Conservation (phyloP, 2,888 invertebrate species). For the Drosophila leonis region DNA sequence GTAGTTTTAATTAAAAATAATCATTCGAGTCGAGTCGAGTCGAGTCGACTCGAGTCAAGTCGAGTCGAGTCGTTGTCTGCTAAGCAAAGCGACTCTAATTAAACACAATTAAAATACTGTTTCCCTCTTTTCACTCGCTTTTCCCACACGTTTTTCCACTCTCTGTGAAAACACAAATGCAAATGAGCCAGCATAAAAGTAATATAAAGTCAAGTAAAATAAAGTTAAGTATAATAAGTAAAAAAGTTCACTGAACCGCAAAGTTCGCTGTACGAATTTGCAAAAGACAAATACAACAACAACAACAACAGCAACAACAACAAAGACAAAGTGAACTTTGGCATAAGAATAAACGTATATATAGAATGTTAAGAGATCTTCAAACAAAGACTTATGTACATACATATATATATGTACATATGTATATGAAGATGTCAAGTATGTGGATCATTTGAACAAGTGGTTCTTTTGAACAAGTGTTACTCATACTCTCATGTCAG, state of each 20-base stretch:
- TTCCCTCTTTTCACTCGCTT: constrained; percentile 12
- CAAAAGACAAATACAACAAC: constrained; percentile 30
- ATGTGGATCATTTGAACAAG: constrained; percentile 22
- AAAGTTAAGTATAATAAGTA: constrained; percentile 29
- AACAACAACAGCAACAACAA: constrained; percentile 25
- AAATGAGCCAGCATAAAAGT: constrained; percentile 68
- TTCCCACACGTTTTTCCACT: constrained; percentile 9
- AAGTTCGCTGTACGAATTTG: constrained; percentile 57
- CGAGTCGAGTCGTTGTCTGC: constrained; percentile 40
- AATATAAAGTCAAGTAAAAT: constrained; percentile 32
- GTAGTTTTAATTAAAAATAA: constrained; percentile 74
- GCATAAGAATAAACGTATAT: constrained; percentile 25
- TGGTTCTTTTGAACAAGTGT: constrained; percentile 27
- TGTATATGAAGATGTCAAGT: constrained; percentile 23
- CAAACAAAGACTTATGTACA: constrained; percentile 21
- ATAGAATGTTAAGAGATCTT: constrained; percentile 26
- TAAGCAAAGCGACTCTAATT: constrained; percentile 68
- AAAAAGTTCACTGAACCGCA: constrained; percentile 63
- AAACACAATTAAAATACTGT: constrained; percentile 71
- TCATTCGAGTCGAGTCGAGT: constrained; percentile 57
- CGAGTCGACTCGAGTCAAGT: constrained; percentile 47
- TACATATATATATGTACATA: too few relatives aligned
- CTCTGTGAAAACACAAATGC: constrained; percentile 54
- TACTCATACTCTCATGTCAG: background rate
- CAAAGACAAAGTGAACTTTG: constrained; percentile 53